phyloP scores from a whole-genome alignment of 2,888 invertebrate genomes.

The Drosophila antonietae region DNA sequence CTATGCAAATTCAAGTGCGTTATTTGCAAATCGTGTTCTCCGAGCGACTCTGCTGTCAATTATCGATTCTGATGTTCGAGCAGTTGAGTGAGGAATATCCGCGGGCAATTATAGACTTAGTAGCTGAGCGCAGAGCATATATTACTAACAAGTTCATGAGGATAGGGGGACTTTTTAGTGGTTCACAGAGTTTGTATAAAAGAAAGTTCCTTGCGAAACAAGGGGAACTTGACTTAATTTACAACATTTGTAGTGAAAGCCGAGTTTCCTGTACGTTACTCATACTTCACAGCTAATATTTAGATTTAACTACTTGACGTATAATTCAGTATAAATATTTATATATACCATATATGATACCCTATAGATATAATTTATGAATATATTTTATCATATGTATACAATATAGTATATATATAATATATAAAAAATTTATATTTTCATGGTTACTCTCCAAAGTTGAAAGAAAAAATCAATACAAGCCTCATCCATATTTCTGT shows the following conservation, averaged over 20 bases:
- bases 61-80: constrained; percentile 58
- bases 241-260: not conserved
- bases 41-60: constrained; percentile 78
- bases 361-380: no score
- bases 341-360: no score
- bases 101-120: constrained; percentile 67
- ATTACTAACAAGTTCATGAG: constrained; percentile 40
- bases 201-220: not conserved
- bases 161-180: not conserved
- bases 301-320: no score
- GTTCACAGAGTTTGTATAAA: not conserved
- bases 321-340: no score
- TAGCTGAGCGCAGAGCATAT: constrained; percentile 6
- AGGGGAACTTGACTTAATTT: not conserved
- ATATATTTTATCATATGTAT: not conserved
- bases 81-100: constrained; percentile 50
- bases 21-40: constrained; percentile 83
- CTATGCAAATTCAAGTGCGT: constrained; percentile 83
- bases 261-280: not conserved
- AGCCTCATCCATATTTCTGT: constrained; percentile 6
- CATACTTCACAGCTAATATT: no score
- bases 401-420: not conserved
- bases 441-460: not conserved
- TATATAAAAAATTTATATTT: not conserved
- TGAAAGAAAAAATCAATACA: constrained; percentile 22